Conservation (phyloP, 2,888 invertebrate species). For the Ernsta delagoae region DNA sequence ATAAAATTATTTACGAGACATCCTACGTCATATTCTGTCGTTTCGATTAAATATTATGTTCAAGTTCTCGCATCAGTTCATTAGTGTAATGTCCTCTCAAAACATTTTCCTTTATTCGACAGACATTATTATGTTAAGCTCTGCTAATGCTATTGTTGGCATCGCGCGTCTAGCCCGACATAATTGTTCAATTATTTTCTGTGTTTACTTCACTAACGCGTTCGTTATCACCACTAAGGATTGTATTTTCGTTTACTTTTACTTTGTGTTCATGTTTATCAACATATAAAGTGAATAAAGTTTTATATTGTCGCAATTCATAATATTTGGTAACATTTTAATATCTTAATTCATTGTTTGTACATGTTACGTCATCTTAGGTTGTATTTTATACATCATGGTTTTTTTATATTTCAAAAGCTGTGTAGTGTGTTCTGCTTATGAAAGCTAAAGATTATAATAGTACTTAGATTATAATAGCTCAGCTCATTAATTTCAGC, state of each 20-base stretch:
- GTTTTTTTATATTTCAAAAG: too few relatives aligned
- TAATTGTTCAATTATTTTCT: slow-evolving; percentile 24
- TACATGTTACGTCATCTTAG: too few relatives aligned
- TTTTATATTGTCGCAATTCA: too few relatives aligned
- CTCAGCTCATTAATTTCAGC: too few relatives aligned
- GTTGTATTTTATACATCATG: too few relatives aligned
- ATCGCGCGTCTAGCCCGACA: slow-evolving; percentile 7
- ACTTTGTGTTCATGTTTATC: neutral
- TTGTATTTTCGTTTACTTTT: neutral
- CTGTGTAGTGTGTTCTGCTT: too few relatives aligned
- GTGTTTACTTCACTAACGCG: slow-evolving; percentile 3
- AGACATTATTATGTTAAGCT: slow-evolving; percentile 19
- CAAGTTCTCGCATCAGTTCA: slow-evolving; percentile 14
- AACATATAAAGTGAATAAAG: too few relatives aligned
- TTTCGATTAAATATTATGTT: neutral
- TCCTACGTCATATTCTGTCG: neutral
- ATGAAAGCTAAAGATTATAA: too few relatives aligned
- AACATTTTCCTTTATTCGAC: slow-evolving; percentile 11
- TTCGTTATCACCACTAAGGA: neutral
- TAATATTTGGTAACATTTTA: too few relatives aligned
- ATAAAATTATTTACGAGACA: too few relatives aligned
- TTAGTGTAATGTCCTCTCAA: slow-evolving; percentile 14
- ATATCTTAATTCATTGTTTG: too few relatives aligned
- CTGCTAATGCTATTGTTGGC: slow-evolving; percentile 6
- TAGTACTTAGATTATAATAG: too few relatives aligned